Evolutionary conservation across 2,113 vertebrate genomes (phyloP).

Genomic region (Gorsachius goisagi): DNA sequence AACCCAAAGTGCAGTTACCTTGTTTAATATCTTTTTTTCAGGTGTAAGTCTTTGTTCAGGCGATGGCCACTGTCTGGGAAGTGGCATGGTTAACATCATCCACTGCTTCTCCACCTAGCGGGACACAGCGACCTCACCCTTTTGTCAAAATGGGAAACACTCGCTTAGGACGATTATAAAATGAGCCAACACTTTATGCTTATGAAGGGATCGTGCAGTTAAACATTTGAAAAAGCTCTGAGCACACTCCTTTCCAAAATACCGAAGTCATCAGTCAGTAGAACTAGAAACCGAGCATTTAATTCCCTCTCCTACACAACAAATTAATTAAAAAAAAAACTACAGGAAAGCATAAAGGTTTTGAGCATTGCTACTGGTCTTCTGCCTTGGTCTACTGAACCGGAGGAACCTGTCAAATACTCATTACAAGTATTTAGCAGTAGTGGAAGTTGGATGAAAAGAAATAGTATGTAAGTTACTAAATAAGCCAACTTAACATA

Average conservation of each 20-base stretch:
- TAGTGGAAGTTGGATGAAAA: background rate
- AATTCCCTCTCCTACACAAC: background rate
- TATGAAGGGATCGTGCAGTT: background rate
- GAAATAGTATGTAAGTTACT: background rate
- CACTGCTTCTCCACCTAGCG: background rate
- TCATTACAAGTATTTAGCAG: background rate
- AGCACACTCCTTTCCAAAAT: background rate
- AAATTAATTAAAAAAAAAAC: background rate
- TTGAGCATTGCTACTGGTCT: background rate
- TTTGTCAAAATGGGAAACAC: background rate
- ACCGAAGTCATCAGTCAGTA: background rate
- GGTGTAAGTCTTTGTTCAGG: background rate
- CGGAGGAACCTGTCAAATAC: background rate
- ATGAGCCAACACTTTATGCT: background rate
- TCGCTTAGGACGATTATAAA: background rate
- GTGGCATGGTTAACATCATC: fast-evolving
- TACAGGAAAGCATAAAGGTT: background rate
- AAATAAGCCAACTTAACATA: background rate
- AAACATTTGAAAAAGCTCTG: background rate
- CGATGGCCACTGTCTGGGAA: fast-evolving
- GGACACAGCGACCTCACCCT: background rate
- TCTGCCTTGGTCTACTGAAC: background rate
- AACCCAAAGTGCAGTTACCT: background rate
- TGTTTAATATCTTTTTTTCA: background rate
- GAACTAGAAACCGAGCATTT: background rate